Conservation (phyloP, 2,113 vertebrate genomes). For the Scytalopus superciliaris region DNA sequence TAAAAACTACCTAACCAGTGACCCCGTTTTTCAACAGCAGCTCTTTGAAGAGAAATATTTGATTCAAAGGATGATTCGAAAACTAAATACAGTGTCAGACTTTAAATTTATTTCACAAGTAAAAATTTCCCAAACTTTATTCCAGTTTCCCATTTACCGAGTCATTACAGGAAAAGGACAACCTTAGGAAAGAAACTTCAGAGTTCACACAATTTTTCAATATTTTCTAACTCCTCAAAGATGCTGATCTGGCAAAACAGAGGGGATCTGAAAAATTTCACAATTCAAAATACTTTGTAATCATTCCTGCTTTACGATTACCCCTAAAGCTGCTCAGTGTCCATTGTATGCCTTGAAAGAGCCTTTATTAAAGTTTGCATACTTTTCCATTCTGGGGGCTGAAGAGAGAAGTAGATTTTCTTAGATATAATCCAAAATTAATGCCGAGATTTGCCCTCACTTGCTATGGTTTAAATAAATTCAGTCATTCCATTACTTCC, state of each 20-base stretch:
- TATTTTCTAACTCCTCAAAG: background rate
- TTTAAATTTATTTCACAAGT: background rate
- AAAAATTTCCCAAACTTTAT: background rate
- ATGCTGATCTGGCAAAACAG: background rate
- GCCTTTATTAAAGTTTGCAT: background rate
- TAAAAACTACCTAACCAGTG: background rate
- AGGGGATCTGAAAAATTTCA: background rate
- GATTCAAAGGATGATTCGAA: background rate
- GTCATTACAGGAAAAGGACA: background rate
- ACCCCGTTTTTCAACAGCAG: background rate
- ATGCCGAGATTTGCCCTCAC: background rate
- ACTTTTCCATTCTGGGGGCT: background rate
- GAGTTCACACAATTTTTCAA: background rate
- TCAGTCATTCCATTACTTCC: background rate
- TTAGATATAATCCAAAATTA: background rate
- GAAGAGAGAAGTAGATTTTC: background rate
- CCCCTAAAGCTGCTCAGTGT: background rate
- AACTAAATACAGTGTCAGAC: background rate
- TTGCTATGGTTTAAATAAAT: background rate
- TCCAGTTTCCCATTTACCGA: background rate
- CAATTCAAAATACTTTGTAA: background rate
- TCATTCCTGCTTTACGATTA: background rate
- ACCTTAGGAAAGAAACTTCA: background rate
- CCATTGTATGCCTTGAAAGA: background rate
- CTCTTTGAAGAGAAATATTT: background rate